Evolutionary conservation across 2,113 vertebrate species (phyloP).

Genomic region (Neodon shergylaensis): DNA sequence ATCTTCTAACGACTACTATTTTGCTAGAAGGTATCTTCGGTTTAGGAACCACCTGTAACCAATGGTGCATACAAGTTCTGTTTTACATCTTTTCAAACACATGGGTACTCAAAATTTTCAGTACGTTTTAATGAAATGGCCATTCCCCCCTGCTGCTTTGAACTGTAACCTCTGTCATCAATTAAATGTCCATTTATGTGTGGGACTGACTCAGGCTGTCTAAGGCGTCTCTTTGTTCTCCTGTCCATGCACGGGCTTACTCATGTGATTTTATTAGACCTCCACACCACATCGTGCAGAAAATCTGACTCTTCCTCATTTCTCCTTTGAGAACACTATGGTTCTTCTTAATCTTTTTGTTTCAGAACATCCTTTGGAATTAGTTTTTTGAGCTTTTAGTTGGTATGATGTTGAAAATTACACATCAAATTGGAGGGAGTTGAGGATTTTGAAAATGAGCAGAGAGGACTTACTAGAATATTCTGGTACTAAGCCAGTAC

Average conservation of each 20-base stretch:
- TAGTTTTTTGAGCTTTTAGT: background rate
- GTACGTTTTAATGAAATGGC: background rate
- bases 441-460: background rate
- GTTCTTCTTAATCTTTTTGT: slow-evolving; percentile 1
- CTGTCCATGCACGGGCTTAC: background rate
- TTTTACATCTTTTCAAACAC: background rate
- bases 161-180: background rate
- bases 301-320: background rate
- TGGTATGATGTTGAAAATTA: background rate
- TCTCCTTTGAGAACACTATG: background rate
- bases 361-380: slow-evolving; percentile 12
- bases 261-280: background rate
- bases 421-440: background rate
- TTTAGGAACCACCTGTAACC: background rate
- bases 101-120: background rate
- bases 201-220: background rate
- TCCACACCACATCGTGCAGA: background rate
- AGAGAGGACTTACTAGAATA: background rate
- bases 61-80: background rate
- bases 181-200: background rate
- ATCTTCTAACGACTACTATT: background rate
- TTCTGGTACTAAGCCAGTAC: background rate
- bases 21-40: background rate
- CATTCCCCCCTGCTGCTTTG: background rate
- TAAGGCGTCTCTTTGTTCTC: background rate